Percentiles rank a stretch among this genome's conserved stretches.
These are phyloP conservation scores for Cavia aperea DNA, from an alignment of 2,113 vertebrate species.

Conservation along the genomic window DNA sequence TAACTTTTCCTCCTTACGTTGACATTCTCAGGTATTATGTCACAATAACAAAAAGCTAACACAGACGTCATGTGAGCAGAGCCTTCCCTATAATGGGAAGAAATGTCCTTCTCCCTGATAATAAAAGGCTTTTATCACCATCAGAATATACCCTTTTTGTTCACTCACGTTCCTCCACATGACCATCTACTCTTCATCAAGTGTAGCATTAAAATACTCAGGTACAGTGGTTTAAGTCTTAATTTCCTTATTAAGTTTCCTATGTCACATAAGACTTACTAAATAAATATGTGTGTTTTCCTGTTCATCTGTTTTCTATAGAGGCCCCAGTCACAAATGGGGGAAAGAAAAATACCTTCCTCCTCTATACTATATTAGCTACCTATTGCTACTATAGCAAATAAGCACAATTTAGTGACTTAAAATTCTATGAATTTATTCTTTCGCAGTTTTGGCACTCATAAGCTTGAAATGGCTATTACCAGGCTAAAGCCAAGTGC, in stretches of 20 bases:
- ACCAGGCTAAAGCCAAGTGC: neutral
- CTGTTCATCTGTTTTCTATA: neutral
- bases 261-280: neutral
- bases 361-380: neutral
- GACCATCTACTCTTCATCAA: neutral
- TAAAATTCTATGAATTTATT: slow-evolving; percentile 11
- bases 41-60: neutral
- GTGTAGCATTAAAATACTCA: neutral
- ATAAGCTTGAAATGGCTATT: neutral
- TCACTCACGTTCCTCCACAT: neutral
- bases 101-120: neutral
- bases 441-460: neutral
- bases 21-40: neutral
- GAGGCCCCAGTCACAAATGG: neutral
- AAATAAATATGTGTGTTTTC: neutral
- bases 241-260: neutral
- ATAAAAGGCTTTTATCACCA: neutral
- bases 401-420: neutral
- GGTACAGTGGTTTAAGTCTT: neutral
- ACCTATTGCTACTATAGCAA: neutral
- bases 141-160: neutral
- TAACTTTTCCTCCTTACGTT: neutral
- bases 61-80: neutral
- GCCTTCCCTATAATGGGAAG: neutral
- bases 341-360: neutral